phyloP scores from a whole-genome alignment of 2,113 vertebrate species.

The Shinisaurus crocodilurus region DNA sequence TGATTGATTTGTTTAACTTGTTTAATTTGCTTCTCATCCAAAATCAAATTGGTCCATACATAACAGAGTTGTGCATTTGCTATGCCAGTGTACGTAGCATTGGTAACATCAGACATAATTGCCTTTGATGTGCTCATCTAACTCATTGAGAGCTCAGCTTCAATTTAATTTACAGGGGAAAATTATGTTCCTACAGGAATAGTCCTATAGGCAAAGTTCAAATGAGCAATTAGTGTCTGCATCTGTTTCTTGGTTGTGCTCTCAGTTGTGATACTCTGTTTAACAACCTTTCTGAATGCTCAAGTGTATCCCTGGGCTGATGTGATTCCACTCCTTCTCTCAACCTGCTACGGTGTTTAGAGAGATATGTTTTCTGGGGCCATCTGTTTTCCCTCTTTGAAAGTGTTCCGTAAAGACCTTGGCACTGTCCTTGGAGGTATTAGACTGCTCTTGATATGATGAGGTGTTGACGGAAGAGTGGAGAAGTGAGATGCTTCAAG shows the following conservation, averaged over 20 bases:
- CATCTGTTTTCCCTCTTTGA: constrained; percentile 56
- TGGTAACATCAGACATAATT: background rate
- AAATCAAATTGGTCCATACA: background rate
- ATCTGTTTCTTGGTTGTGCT: constrained; percentile 69
- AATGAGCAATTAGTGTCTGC: constrained; percentile 64
- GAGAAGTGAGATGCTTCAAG: background rate
- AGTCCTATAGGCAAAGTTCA: constrained; percentile 69
- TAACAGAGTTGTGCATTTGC: constrained; percentile 1
- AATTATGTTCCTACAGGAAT: constrained; percentile 55
- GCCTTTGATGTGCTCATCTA: background rate
- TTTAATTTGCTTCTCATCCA: background rate
- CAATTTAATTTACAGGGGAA: constrained; percentile 52
- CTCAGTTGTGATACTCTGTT: constrained; percentile 62
- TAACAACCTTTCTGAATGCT: constrained; percentile 68
- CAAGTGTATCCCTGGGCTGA: constrained; percentile 54
- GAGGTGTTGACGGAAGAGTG: background rate
- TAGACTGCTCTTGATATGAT: background rate
- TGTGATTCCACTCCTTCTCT: constrained; percentile 50
- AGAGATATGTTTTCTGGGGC: constrained; percentile 25
- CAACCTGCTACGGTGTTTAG: constrained; percentile 11
- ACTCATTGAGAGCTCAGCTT: constrained; percentile 56
- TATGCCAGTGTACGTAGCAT: background rate
- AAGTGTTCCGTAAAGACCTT: constrained; percentile 51
- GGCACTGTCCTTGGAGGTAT: constrained; percentile 45
- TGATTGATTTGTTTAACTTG: background rate